These are phyloP conservation scores for Brenthis daphne DNA, from an alignment of 2,888 invertebrate species.

Conservation along the genomic window DNA sequence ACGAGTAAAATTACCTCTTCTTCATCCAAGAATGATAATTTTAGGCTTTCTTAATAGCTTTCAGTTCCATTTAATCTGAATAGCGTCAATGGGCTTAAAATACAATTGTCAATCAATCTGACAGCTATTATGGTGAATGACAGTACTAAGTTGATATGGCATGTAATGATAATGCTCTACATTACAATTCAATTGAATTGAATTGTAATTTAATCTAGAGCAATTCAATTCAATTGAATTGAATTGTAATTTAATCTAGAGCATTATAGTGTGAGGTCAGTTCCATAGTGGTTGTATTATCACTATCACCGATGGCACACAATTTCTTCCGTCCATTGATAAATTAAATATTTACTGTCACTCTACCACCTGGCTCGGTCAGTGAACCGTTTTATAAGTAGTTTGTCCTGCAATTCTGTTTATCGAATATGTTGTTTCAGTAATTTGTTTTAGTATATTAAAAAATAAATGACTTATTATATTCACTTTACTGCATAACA, in stretches of 20 bases:
- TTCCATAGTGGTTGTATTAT: constrained; percentile 60
- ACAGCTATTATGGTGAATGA: constrained; percentile 54
- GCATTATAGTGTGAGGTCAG: constrained; percentile 75
- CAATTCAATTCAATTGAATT: constrained; percentile 28
- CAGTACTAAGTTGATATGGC: constrained; percentile 51
- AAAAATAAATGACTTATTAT: background rate
- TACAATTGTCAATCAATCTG: constrained; percentile 49
- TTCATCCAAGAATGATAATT: constrained; percentile 10
- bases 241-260: constrained; percentile 54
- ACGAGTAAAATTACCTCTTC: background rate
- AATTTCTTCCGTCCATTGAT: constrained; percentile 75
- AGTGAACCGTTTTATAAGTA: constrained; percentile 51
- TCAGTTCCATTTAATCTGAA: constrained; percentile 23
- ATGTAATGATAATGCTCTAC: constrained; percentile 45
- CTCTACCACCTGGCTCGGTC: constrained; percentile 70
- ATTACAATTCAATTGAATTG: no score
- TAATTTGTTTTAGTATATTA: background rate
- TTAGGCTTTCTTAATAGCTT: constrained; percentile 14
- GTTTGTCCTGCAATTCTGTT: constrained; percentile 2
- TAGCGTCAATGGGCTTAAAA: constrained; percentile 29
- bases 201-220: constrained; percentile 54
- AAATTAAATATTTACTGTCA: constrained; percentile 68
- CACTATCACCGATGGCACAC: constrained; percentile 54
- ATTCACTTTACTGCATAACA: no score
- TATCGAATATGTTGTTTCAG: background rate